A percentile compares a stretch with the other conserved stretches of the same genome.
Conservation (phyloP, 2,113 vertebrate genomes). For the Micromys minutus region DNA sequence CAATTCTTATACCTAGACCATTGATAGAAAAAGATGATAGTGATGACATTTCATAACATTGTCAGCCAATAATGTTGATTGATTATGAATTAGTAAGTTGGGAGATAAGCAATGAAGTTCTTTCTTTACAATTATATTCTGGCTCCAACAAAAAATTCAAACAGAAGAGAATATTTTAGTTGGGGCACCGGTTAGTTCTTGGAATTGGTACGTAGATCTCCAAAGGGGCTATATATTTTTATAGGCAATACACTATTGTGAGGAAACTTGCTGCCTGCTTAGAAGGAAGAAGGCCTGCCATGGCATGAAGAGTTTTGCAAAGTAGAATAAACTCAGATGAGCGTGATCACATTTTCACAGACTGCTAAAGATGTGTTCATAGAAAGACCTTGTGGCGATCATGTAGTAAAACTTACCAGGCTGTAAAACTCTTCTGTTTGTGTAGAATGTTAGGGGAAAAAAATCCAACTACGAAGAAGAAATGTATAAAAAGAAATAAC, state of each 20-base stretch:
- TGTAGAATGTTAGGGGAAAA: too few relatives aligned
- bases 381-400: not conserved
- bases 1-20: slow-evolving; percentile 30
- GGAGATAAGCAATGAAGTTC: not conserved
- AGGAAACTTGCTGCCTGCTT: not conserved
- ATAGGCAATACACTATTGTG: not conserved
- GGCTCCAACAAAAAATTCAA: slow-evolving; percentile 32
- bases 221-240: not conserved
- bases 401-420: slow-evolving; percentile 39
- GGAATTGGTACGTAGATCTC: not conserved
- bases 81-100: not conserved
- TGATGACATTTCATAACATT: not conserved
- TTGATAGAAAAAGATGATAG: slow-evolving; percentile 37
- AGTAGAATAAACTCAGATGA: slow-evolving; percentile 39
- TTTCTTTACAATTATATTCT: not conserved
- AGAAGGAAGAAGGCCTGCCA: not conserved
- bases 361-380: slow-evolving; percentile 27
- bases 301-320: not conserved
- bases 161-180: not conserved
- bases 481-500: slow-evolving; percentile 6
- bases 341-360: slow-evolving; percentile 41
- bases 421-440: too few relatives aligned
- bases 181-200: not conserved
- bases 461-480: too few relatives aligned
- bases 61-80: not conserved